Evolutionary conservation across 2,113 vertebrate species (phyloP), one percentile per base, ranked within the genome.

Genomic region (Pseudois nayaur): DNA sequence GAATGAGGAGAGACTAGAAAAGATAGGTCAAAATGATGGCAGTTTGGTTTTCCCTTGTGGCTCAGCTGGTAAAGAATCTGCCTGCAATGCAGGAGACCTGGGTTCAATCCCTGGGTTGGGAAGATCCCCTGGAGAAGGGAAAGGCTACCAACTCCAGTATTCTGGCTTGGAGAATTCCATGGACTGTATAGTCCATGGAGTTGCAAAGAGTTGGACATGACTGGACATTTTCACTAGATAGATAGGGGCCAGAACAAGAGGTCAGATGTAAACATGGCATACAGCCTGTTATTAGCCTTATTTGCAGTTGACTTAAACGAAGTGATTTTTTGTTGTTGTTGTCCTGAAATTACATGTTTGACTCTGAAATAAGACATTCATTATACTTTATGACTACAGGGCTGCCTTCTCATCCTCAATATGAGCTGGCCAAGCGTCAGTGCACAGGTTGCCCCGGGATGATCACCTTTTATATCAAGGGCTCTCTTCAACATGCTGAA

Each of bases 401-500:
- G 11, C 97, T 99, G 95, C 99, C 99, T 8, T 99, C 99, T 10
- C 99, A 99, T 97, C 99, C 99, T 0, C 99, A 99, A 98, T 97
- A 99, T 0, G 98, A 99, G 52, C 3, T 99, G 98, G 54, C 97
- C 48, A 99, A 99, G 98, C 99, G 85, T 43, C 99, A 99, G 97
- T 99, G 99, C 96, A 99, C 99, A 0, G 99, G 99, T 2, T 99
- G 99, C 94, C 98, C 99, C 0, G 99, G 99, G 9, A 99, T 99
- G 99, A 43, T 99, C 81, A 98, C 98, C 71, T 99, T 99, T 98
- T 99, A 99, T 97, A 99, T 99, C 82, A 99, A 99, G 96, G 99
- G 99, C 14, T 94, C 98, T 6, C 97, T 99, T 0, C 97, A 99
- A 79, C 98, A 99, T 0, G 99, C 99, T 10, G 95, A 82, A 43